Conservation (phyloP, 2,888 invertebrate species). For the Sialis fuliginosa region DNA sequence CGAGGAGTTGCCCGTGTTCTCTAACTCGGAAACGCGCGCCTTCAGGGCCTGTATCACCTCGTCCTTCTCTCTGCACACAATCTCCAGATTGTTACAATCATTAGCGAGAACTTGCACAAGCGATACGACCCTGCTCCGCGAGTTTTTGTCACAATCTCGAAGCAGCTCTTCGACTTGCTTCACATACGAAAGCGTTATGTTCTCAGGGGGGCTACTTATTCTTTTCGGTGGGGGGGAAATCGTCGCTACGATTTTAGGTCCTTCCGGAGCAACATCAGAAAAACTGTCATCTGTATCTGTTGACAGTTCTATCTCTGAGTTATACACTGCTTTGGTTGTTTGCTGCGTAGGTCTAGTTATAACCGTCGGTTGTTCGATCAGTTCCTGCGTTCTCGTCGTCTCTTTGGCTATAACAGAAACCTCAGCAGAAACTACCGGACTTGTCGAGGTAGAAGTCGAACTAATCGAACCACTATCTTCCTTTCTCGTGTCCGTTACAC, state of each 20-base stretch:
- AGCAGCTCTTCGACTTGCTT: constrained; percentile 19
- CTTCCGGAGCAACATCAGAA: constrained; percentile 20
- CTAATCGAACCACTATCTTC: neutral
- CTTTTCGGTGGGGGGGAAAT: neutral
- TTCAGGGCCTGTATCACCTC: constrained; percentile 20
- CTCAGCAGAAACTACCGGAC: neutral
- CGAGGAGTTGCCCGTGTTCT: constrained; percentile 4
- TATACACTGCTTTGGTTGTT: constrained; percentile 13
- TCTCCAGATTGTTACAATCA: constrained; percentile 18
- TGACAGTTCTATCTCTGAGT: constrained; percentile 47
- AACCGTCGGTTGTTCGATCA: neutral
- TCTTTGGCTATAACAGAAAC: constrained; percentile 8
- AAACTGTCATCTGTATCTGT: constrained; percentile 53
- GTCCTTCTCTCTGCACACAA: constrained; percentile 19
- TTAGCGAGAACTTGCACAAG: constrained; percentile 18
- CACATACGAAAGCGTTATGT: constrained; percentile 12
- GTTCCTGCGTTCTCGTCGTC: neutral
- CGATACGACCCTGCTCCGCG: constrained; percentile 18
- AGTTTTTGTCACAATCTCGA: constrained; percentile 15
- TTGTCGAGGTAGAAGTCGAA: neutral
- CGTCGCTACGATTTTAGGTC: neutral
- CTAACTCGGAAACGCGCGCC: constrained; percentile 15
- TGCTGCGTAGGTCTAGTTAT: neutral
- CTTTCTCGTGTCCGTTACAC: neutral
- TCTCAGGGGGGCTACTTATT: neutral